Conservation (phyloP, 2,888 invertebrate genomes). For the Dione vanillae region DNA sequence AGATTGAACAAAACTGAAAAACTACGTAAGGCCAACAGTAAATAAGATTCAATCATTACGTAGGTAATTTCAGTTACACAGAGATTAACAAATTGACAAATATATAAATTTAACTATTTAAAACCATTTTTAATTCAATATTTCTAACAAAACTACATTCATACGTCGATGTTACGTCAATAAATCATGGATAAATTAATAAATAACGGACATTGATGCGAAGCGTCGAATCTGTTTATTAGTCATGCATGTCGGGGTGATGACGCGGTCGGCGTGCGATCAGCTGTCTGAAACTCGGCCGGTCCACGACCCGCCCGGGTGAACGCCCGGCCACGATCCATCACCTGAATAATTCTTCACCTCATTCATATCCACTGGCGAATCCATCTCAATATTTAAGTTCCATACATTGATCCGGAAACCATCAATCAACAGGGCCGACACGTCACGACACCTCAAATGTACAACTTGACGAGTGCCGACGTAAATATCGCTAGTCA, state of each 20-base stretch:
- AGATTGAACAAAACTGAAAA: neutral
- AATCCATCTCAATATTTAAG: slow-evolving; percentile 76
- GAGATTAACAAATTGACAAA: neutral
- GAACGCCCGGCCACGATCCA: slow-evolving; percentile 68
- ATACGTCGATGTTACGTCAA: slow-evolving; percentile 43
- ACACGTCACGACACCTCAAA: slow-evolving; percentile 30
- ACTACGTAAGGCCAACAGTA: neutral
- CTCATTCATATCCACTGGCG: slow-evolving; percentile 73
- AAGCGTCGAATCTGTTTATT: slow-evolving; percentile 57
- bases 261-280: slow-evolving; percentile 58
- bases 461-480: slow-evolving; percentile 30
- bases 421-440: slow-evolving; percentile 62
- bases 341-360: slow-evolving; percentile 76
- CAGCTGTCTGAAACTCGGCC: slow-evolving; percentile 79
- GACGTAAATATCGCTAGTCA: slow-evolving; percentile 50
- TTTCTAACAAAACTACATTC: slow-evolving; percentile 28
- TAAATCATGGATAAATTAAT: slow-evolving; percentile 52
- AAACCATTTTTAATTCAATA: slow-evolving; percentile 32
- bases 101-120: neutral
- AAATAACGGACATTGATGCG: slow-evolving; percentile 59
- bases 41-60: no score
- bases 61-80: neutral
- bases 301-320: slow-evolving; percentile 76
- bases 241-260: slow-evolving; percentile 56
- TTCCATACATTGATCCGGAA: slow-evolving; percentile 67